Evolutionary conservation across 2,888 invertebrate species (phyloP).

Genomic region (Leucozona laternaria): DNA sequence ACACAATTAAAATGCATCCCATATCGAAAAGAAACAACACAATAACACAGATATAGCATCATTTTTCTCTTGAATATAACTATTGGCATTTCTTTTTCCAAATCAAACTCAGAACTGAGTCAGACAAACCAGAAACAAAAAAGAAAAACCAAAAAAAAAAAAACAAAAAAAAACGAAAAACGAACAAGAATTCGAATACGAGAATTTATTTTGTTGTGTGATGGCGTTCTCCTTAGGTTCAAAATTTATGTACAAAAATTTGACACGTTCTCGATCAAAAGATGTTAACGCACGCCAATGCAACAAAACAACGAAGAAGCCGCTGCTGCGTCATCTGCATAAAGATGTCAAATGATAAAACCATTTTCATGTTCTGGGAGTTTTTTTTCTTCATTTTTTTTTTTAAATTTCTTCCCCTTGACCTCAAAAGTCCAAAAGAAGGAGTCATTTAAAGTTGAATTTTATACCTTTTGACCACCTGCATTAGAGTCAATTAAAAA

Average conservation of each 20-base stretch:
- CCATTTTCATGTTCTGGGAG: constrained; percentile 37
- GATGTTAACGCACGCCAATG: constrained; percentile 64
- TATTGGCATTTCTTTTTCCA: constrained; percentile 15
- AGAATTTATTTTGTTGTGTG: constrained; percentile 32
- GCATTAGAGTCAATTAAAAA: constrained; percentile 63
- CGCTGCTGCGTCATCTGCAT: constrained; percentile 59
- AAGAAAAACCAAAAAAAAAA: background rate
- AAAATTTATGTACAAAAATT: constrained; percentile 49
- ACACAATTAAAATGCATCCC: constrained; percentile 46
- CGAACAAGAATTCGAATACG: constrained; percentile 25
- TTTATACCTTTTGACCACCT: constrained; percentile 57
- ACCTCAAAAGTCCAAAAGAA: background rate
- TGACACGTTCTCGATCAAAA: constrained; percentile 67
- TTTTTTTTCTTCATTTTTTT: background rate
- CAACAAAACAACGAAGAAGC: background rate
- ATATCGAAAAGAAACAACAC: constrained; percentile 4
- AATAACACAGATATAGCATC: background rate
- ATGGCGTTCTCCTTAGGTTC: constrained; percentile 13
- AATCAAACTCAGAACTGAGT: constrained; percentile 13
- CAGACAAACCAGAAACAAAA: background rate
- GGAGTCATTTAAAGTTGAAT: background rate
- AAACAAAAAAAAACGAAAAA: background rate
- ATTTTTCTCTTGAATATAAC: background rate
- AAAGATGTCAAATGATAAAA: constrained; percentile 63
- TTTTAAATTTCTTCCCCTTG: background rate